A percentile compares a stretch with the other conserved stretches of the same genome.
Evolutionary conservation across 2,113 vertebrate species (phyloP).

Genomic region (Cephalopterus ornatus): DNA sequence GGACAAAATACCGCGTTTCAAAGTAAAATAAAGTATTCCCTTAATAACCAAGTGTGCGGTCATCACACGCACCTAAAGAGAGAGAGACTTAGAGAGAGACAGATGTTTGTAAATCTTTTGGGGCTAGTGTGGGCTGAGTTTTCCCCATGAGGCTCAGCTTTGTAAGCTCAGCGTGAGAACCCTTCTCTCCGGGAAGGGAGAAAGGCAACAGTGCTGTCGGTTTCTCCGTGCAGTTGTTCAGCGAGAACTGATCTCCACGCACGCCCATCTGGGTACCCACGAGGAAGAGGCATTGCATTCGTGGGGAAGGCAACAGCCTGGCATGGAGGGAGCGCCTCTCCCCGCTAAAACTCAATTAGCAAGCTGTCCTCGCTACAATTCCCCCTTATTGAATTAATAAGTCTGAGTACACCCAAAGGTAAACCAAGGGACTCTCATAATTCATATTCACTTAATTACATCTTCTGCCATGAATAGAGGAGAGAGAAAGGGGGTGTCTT

Average conservation of each 20-base stretch:
- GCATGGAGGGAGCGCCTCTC: conserved; percentile 5
- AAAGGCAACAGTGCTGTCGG: not conserved
- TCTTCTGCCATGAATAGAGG: conserved; percentile 72
- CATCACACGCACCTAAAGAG: not conserved
- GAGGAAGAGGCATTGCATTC: not conserved
- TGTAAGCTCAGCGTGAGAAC: not conserved
- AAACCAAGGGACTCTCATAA: conserved; percentile 79
- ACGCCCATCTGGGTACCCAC: not conserved
- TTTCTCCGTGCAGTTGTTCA: rapidly evolving
- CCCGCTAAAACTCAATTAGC: conserved; percentile 73
- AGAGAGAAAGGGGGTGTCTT: conserved; percentile 70
- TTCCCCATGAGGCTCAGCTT: not conserved
- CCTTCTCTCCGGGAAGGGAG: not conserved
- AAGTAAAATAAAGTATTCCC: not conserved
- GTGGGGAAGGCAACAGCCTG: conserved; percentile 31
- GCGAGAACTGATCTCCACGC: not conserved
- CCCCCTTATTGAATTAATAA: conserved; percentile 78
- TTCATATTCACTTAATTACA: conserved; percentile 83
- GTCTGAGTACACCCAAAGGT: conserved; percentile 74
- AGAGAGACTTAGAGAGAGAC: not conserved
- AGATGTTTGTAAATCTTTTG: not conserved
- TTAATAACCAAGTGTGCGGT: not conserved
- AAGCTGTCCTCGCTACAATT: conserved; percentile 65
- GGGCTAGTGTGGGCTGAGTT: not conserved
- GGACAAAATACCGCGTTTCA: not conserved